These are phyloP conservation scores for Caenorhabditis inopinata DNA, from an alignment of 1,140 invertebrate species.

Conservation along the genomic window DNA sequence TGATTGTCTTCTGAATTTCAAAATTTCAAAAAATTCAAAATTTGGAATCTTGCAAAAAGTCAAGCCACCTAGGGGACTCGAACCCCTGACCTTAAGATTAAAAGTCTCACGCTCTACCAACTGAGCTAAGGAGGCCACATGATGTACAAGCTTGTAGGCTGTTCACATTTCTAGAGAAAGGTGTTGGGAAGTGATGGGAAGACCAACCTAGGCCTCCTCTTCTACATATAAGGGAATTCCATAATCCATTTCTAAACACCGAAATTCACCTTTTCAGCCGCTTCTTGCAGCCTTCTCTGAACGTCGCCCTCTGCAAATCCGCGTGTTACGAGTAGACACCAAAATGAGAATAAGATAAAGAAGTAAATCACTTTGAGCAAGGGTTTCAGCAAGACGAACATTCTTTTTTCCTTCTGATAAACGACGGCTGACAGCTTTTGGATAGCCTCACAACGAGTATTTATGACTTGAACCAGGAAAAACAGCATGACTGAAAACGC, in stretches of 20 bases:
- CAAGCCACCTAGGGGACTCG: slow-evolving; percentile 31
- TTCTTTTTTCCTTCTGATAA: neutral
- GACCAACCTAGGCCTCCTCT: too few species aligned
- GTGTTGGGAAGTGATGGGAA: too few species aligned
- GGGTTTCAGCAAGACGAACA: neutral
- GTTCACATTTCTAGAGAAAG: too few species aligned
- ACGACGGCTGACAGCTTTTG: neutral
- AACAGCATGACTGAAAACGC: slow-evolving; percentile 17
- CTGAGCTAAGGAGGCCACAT: neutral
- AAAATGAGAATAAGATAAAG: neutral
- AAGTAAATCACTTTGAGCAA: neutral
- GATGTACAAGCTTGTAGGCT: too few species aligned
- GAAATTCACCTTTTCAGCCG: neutral
- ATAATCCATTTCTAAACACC: too few species aligned
- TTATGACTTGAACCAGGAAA: slow-evolving; percentile 19
- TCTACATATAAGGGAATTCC: too few species aligned
- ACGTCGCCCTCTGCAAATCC: neutral
- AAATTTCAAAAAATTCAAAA: neutral
- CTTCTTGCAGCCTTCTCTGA: neutral
- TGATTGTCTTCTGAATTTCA: neutral
- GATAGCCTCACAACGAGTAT: slow-evolving; percentile 3
- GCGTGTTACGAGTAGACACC: neutral
- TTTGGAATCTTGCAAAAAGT: neutral
- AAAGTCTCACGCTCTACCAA: slow-evolving; percentile 17
- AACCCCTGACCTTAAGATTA: slow-evolving; percentile 22